Conservation (phyloP, 2,888 invertebrate species). For the Quadroppia sp. region DNA sequence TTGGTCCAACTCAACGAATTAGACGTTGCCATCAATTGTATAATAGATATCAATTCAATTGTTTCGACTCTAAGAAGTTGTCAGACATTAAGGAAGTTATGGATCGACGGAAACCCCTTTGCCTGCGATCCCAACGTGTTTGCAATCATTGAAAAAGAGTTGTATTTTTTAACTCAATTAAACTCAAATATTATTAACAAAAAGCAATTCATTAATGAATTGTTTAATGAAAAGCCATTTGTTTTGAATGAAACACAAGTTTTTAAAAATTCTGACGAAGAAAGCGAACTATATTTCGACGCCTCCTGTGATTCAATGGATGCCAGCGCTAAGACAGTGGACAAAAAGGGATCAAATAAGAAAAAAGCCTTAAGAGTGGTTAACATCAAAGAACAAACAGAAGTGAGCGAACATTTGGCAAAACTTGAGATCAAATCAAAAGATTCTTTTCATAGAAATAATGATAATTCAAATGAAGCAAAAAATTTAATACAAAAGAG, state of each 20-base stretch:
- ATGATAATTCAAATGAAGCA: slow-evolving; percentile 12
- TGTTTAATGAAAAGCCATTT: background rate
- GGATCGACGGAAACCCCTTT: slow-evolving; percentile 39
- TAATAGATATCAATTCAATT: slow-evolving; percentile 17
- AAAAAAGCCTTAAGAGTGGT: slow-evolving; percentile 7
- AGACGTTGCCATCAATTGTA: slow-evolving; percentile 35
- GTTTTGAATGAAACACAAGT: background rate
- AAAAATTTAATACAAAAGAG: slow-evolving; percentile 35
- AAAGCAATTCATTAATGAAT: too few relatives aligned
- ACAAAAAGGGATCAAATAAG: background rate
- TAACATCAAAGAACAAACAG: slow-evolving; percentile 22
- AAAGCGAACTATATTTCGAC: background rate
- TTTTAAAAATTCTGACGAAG: background rate
- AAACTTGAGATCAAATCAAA: background rate
- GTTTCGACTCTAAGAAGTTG: slow-evolving; percentile 1
- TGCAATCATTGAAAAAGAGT: slow-evolving; percentile 15
- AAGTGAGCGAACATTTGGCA: background rate
- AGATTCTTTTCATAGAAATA: background rate
- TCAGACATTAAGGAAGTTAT: slow-evolving; percentile 22
- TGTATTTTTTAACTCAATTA: slow-evolving; percentile 11
- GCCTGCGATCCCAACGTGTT: background rate
- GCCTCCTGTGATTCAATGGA: background rate
- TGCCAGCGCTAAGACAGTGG: background rate
- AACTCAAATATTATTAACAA: slow-evolving; percentile 8
- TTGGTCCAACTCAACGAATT: slow-evolving; percentile 24